Base-by-base conservation (phyloP, 2,797 vertebrate species). In the Dermochelys coriacea region DNA sequence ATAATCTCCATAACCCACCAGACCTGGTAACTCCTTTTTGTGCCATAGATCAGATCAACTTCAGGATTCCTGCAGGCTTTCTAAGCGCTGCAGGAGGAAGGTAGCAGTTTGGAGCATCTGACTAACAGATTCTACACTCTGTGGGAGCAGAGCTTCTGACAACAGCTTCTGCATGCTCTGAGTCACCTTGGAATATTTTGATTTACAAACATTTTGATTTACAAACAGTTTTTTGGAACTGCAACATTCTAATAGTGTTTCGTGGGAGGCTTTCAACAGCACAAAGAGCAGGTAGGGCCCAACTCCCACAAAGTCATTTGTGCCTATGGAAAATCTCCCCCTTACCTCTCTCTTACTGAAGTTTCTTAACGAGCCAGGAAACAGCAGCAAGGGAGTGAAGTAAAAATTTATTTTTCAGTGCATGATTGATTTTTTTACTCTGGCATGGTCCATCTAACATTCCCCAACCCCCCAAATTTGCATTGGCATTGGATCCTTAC, bases 181-280 rank as follows among this genome's bases (percentile, higher is more conserved):
- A 89, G 90, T 71, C 78, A 31, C 49, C 2, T 45, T 11, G 78
- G 89, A 91, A 95, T 57, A 81, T 81, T 83, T 81, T 47, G n/a
- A 49, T 94, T 96, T 83, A 27, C 85, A 80, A 71, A 86, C 31
- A 51, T 81, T 83, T 81, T 47, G n/a, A 49, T 94, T 96, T 83
- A 27, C 85, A 80, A 71, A 86, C 31, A 51, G n/a, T 91, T 85
- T 52, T 91, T 86, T 54, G 61, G 61, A n/a, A 74, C 25, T n/a
- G 47, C 31, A 54, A 80, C 92, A 31, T 82, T 90, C 86, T 51
- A 89, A 84, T 71, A 87, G 79, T 3, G 0, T 12, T 93, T 84
- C 77, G 79, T 84, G 41, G 80, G n/a, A 27, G 5, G 94, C 85
- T 71, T 87, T 82, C 82, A 55, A 41, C 21, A 6, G 4, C 57